These are phyloP conservation scores for Lithophane ornitopus DNA, from an alignment of 2,888 invertebrate species.

Conservation along the genomic window DNA sequence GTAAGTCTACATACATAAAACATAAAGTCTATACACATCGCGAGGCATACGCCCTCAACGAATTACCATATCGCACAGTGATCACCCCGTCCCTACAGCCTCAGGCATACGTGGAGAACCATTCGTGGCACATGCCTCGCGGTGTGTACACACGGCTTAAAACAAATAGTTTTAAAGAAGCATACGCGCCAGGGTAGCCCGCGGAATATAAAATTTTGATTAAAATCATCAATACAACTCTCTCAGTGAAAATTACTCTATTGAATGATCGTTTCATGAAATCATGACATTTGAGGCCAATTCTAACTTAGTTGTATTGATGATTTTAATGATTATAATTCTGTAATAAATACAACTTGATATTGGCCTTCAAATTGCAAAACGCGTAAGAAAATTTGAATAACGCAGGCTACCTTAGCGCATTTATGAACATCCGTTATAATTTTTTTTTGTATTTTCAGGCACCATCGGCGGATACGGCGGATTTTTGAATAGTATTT, in stretches of 20 bases:
- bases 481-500: constrained; percentile 33
- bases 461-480: constrained; percentile 27
- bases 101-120: not conserved
- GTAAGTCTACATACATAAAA: constrained; percentile 26
- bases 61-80: too few species aligned
- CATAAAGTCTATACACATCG: too few species aligned
- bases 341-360: too few species aligned
- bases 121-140: not conserved
- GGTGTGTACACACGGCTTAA: not conserved
- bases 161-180: not conserved
- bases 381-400: not conserved
- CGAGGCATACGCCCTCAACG: too few species aligned
- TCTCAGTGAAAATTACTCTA: not conserved
- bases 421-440: not conserved
- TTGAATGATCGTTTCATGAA: not conserved
- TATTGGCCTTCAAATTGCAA: not conserved
- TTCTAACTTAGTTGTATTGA: not conserved
- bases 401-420: not conserved
- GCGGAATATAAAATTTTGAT: not conserved
- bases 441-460: constrained; percentile 22
- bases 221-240: not conserved
- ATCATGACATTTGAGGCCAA: not conserved
- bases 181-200: not conserved
- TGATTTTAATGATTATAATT: not conserved
- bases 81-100: not conserved